Evolutionary conservation across 2,113 vertebrate species (phyloP), one percentile per base, ranked within the genome.

Genomic region (Trichomycterus rosablanca): DNA sequence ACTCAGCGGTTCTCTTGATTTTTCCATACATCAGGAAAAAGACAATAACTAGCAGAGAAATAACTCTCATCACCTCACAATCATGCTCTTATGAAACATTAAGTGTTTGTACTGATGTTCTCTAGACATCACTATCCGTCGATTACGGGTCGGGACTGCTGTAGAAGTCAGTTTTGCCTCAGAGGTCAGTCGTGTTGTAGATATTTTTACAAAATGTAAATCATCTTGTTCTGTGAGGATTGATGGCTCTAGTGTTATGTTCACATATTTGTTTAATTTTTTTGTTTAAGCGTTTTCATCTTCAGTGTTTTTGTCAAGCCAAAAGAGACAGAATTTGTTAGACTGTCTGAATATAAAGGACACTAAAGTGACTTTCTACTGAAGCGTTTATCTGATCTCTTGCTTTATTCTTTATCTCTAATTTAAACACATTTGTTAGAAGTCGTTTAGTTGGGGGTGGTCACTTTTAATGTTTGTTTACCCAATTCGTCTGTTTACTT

Each of bases 311-410:
- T 40, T 54, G 42, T 61, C 50, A 55, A 60, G 37, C 22, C 28
- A 15, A 49, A 42, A 49, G 18, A 65, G 16, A 58, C 32, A 59
- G 30, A 43, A 19, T 30, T 28, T 58, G 56, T 52, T 54, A 24
- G 59, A 40, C 40, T 51, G 35, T 59, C 48, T n/a, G 23, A 48
- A 39, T 54, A 42, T 71, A 61, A 61, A 52, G 57, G 39, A 69
- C 66, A 73, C 66, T 73, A 73, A 68, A 69, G 45, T 60, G 54
- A 54, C 68, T 68, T 65, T 60, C 20, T 68, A 59, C 34, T 42
- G 46, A 67, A 59, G 7, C 14, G 40, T 45, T 24, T 28, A 58
- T 23, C 19, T 28, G 32, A 28, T 40, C 43, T 59, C 3, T 34
- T 24, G 32, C 7, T 12, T 59, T 43, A 30, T 54, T 34, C 40